Percentiles rank a stretch among this genome's conserved stretches.
Conservation (phyloP, 2,888 invertebrate genomes). For the Microctonus aethiopoides region DNA sequence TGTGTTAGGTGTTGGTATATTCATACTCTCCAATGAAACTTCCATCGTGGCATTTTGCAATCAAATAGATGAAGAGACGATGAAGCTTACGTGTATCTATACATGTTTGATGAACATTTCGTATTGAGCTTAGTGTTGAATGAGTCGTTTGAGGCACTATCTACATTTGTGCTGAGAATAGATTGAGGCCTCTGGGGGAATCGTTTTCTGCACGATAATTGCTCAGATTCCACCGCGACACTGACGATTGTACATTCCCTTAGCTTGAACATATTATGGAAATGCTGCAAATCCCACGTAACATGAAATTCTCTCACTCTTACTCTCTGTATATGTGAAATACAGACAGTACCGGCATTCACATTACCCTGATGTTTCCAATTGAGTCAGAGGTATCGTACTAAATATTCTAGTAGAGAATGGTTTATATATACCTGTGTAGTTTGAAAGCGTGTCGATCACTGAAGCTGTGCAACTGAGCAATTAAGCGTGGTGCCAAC, state of each 20-base stretch:
- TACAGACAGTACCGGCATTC: background rate
- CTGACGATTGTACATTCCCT: constrained; percentile 10
- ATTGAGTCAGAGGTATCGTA: background rate
- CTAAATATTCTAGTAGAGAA: background rate
- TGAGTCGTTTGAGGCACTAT: background rate
- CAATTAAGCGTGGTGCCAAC: background rate
- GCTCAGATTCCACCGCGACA: constrained; percentile 19
- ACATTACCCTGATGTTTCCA: background rate
- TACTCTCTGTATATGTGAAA: background rate
- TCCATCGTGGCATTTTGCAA: constrained; percentile 12
- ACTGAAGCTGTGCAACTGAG: background rate
- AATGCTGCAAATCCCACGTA: background rate
- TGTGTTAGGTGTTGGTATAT: background rate
- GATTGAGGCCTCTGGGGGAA: constrained; percentile 18
- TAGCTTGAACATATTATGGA: background rate
- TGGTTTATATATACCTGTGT: background rate
- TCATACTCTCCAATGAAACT: background rate
- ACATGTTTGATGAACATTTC: background rate
- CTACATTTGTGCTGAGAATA: constrained; percentile 7
- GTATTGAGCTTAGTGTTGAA: background rate
- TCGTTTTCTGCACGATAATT: constrained; percentile 19
- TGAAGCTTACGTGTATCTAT: background rate
- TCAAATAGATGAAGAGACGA: constrained; percentile 11
- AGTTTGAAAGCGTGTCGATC: background rate
- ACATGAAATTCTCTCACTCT: background rate